Evolutionary conservation across 2,113 vertebrate species (phyloP).

Genomic region (Pachyramphus minor): DNA sequence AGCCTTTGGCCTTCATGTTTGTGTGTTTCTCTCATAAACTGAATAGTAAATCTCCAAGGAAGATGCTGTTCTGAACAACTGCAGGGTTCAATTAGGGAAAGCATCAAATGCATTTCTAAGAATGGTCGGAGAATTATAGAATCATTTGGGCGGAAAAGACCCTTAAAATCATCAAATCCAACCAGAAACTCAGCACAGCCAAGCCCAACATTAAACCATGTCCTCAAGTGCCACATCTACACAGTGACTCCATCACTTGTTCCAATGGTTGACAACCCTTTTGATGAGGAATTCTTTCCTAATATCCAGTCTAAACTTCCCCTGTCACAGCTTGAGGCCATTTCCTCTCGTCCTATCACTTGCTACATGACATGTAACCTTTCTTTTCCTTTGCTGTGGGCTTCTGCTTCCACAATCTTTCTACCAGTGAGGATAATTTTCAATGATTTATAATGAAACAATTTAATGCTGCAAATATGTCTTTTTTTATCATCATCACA

Average conservation of each 20-base stretch:
- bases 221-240: not conserved
- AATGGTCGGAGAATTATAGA: not conserved
- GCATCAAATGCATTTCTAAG: not conserved
- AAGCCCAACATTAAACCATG: not conserved
- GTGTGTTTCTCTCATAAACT: not conserved
- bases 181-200: fast-evolving
- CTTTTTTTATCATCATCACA: not conserved
- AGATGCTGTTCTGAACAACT: not conserved
- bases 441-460: not conserved
- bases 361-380: not conserved
- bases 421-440: not conserved
- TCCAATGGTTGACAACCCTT: not conserved
- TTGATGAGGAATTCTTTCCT: not conserved
- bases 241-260: not conserved
- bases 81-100: not conserved
- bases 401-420: not conserved
- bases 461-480: not conserved
- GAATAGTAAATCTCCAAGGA: not conserved
- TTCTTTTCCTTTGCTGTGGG: not conserved
- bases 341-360: not conserved
- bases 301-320: not conserved
- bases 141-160: not conserved
- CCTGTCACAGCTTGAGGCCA: not conserved
- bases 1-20: not conserved
- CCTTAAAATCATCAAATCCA: not conserved